Base-by-base conservation (phyloP, 2,888 invertebrate genomes). In the Gibbula magus region DNA sequence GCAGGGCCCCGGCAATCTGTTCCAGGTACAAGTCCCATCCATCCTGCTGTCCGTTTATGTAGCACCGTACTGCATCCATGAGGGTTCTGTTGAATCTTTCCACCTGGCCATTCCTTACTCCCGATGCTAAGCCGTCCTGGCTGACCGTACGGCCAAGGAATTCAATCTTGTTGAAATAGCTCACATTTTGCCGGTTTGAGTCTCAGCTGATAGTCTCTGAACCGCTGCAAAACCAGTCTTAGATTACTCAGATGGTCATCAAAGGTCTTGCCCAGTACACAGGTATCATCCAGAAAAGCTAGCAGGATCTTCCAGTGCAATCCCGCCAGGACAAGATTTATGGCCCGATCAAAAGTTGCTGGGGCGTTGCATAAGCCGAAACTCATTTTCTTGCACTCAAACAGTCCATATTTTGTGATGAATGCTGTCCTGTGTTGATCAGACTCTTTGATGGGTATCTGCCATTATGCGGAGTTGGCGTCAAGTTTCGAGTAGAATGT, bases 401-500 rank as follows among this genome's bases (percentile, higher is more conserved):
- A n/a, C n/a, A n/a, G n/a, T n/a, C n/a, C n/a, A n/a, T n/a, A n/a
- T n/a, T n/a, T n/a, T n/a, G n/a, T n/a, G n/a, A n/a, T n/a, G n/a
- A n/a, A n/a, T n/a, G n/a, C n/a, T n/a, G n/a, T n/a, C n/a, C n/a
- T n/a, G n/a, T n/a, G n/a, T n/a, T n/a, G n/a, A n/a, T n/a, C n/a
- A n/a, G n/a, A n/a, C n/a, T 76, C 73, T 2, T 54, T 22, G 13
- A 83, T 45, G 2, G 52, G 56, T 18, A 78, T 67, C 66, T 82
- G 79, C 32, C 53, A 78, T 29, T 78, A 83, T 56, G 80, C 77
- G 32, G 61, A 70, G 53, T 80, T 83, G 22, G 75, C 78, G 45
- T 83, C 81, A 16, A 81, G 20, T 77, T 84, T 84, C 2, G 73
- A 53, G 52, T 80, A 82, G 13, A 82, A 25, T 39, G n/a, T n/a